Conservation (phyloP, 2,113 vertebrate genomes). For the Emydura subglobosa region DNA sequence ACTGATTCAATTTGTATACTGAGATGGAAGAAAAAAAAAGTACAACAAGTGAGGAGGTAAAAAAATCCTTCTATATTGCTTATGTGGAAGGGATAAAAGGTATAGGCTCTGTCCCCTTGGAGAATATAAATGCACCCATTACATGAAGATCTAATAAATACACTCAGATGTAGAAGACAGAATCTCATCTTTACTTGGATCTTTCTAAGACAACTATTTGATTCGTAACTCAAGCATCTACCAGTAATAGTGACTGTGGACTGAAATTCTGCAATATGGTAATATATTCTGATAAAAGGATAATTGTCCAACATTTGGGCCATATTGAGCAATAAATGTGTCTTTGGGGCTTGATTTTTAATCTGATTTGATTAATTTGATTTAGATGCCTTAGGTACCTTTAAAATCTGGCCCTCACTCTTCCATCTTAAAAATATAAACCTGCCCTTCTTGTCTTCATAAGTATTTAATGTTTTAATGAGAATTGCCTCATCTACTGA, state of each 20-base stretch:
- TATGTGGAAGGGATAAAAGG: neutral
- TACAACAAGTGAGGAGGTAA: neutral
- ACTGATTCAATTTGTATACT: neutral
- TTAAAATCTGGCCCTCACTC: neutral
- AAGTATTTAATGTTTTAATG: neutral
- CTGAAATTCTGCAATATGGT: neutral
- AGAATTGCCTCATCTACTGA: neutral
- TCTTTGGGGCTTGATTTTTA: neutral
- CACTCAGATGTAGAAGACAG: rapidly evolving
- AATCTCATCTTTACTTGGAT: neutral
- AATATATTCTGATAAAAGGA: neutral
- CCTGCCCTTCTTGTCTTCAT: neutral
- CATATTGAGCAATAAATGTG: neutral
- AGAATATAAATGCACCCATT: neutral
- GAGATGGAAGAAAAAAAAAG: neutral
- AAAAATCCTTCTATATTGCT: neutral
- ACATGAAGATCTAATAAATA: neutral
- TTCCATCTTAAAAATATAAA: neutral
- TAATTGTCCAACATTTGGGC: neutral
- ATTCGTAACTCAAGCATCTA: neutral
- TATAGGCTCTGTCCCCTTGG: neutral
- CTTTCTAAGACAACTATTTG: neutral
- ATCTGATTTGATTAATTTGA: too few relatives aligned
- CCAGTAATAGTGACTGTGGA: neutral
- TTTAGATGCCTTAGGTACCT: neutral